Percentiles rank a stretch among this genome's conserved stretches.
Conservation (phyloP, 1,140 invertebrate genomes). For the Drosophila mayri region DNA sequence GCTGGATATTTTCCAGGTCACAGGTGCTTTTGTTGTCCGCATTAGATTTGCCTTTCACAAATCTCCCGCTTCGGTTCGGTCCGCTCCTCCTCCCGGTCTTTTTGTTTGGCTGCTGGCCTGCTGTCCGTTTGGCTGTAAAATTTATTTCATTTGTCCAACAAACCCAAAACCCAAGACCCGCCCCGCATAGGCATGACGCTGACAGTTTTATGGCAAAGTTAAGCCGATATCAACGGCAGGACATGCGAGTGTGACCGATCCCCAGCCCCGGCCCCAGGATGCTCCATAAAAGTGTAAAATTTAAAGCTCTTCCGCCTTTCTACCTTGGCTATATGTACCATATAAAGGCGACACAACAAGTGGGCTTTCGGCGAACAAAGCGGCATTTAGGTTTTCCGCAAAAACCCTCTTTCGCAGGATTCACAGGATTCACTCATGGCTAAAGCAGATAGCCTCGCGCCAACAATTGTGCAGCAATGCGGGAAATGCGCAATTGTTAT, state of each 20-base stretch:
- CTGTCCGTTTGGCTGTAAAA: conserved; percentile 81
- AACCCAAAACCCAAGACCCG: conserved; percentile 1
- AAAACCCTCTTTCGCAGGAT: conserved; percentile 53
- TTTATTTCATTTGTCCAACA: conserved; percentile 77
- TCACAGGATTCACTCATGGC: conserved; percentile 75
- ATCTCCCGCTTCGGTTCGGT: conserved; percentile 37
- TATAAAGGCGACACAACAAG: conserved; percentile 61
- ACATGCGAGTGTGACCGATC: conserved; percentile 57
- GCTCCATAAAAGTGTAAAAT: conserved; percentile 75
- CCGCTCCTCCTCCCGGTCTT: conserved; percentile 30
- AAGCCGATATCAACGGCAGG: conserved; percentile 82
- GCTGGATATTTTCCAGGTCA: conserved; percentile 72
- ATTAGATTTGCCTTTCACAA: conserved; percentile 77
- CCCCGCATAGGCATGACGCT: conserved; percentile 75
- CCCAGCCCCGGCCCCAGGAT: conserved; percentile 12
- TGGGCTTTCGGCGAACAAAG: conserved; percentile 59
- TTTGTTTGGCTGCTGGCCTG: conserved; percentile 58
- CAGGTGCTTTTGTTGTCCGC: conserved; percentile 82
- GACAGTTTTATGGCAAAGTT: conserved; percentile 83
- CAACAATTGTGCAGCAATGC: conserved; percentile 29
- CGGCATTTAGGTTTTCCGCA: conserved; percentile 74
- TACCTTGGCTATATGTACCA: conserved; percentile 53
- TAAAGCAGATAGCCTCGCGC: conserved; percentile 62
- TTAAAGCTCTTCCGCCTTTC: conserved; percentile 66
- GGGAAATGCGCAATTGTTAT: conserved; percentile 31